These are phyloP conservation scores for Brachyistius frenatus DNA, from an alignment of 2,113 vertebrate species.

Conservation along the genomic window DNA sequence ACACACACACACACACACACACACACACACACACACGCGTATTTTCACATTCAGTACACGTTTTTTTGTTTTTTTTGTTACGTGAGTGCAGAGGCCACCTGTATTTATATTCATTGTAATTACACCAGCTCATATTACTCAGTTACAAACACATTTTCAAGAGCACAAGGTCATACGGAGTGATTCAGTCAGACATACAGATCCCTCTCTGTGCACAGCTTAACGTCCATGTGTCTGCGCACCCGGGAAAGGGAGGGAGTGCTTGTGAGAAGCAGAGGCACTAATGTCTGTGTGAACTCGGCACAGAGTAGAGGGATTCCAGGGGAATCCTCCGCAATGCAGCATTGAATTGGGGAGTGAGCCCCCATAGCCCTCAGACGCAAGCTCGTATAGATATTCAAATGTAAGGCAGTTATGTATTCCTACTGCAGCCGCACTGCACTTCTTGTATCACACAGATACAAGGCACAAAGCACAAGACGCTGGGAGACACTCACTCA, in stretches of 20 bases:
- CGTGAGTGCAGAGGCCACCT: background rate
- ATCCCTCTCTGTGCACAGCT: background rate
- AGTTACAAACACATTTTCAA: background rate
- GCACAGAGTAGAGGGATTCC: conserved; percentile 53
- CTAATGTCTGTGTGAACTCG: conserved; percentile 38
- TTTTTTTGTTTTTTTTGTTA: conserved; percentile 2
- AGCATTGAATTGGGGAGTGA: conserved; percentile 53
- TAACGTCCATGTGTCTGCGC: background rate
- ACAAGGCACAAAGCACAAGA: conserved; percentile 1
- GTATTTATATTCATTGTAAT: conserved; percentile 14
- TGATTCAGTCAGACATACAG: conserved; percentile 8
- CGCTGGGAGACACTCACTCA: conserved; percentile 3
- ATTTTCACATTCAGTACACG: background rate
- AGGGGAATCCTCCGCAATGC: conserved; percentile 76
- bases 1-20: too few relatives aligned
- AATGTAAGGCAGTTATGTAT: conserved; percentile 26
- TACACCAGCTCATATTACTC: background rate
- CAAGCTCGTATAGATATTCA: conserved; percentile 46
- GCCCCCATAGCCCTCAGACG: conserved; percentile 41
- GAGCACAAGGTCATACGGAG: background rate
- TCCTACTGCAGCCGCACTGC: conserved; percentile 30
- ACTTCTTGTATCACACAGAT: conserved; percentile 20
- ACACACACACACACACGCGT: background rate
- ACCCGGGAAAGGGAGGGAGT: background rate
- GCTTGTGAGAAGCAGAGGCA: conserved; percentile 1